Conservation (phyloP, 1,140 invertebrate genomes). For the Teleogryllus occipitalis region DNA sequence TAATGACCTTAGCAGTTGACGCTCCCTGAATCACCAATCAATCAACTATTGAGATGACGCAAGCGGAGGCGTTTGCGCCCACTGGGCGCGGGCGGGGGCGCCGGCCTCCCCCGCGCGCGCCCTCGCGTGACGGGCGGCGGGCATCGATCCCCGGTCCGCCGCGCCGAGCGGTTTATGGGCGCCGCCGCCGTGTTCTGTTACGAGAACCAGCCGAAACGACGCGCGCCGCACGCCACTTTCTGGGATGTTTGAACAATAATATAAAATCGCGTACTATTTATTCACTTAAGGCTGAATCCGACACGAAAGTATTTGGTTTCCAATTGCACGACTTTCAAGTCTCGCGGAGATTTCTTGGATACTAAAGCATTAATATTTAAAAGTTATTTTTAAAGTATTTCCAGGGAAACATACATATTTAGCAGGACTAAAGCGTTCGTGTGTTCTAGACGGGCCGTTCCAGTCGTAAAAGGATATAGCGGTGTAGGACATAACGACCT, state of each 20-base stretch:
- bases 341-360: not conserved
- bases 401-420: not conserved
- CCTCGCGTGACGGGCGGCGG: too few relatives aligned
- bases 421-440: not conserved
- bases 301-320: not conserved
- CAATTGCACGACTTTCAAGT: not conserved
- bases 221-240: not conserved
- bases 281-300: not conserved
- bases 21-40: too few relatives aligned
- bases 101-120: too few relatives aligned
- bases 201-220: not conserved
- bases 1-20: too few relatives aligned
- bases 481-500: not conserved
- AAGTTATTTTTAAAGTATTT: not conserved
- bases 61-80: too few relatives aligned
- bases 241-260: slow-evolving; percentile 1
- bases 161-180: not conserved
- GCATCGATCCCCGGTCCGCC: not conserved
- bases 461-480: not conserved
- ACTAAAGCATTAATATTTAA: slow-evolving; percentile 1
- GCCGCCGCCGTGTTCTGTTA: not conserved
- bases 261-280: not conserved
- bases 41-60: too few relatives aligned
- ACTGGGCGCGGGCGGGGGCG: too few relatives aligned
- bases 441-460: not conserved